These are phyloP conservation scores for Eupelmus urozonus DNA, from an alignment of 2,888 invertebrate species.

Conservation along the genomic window DNA sequence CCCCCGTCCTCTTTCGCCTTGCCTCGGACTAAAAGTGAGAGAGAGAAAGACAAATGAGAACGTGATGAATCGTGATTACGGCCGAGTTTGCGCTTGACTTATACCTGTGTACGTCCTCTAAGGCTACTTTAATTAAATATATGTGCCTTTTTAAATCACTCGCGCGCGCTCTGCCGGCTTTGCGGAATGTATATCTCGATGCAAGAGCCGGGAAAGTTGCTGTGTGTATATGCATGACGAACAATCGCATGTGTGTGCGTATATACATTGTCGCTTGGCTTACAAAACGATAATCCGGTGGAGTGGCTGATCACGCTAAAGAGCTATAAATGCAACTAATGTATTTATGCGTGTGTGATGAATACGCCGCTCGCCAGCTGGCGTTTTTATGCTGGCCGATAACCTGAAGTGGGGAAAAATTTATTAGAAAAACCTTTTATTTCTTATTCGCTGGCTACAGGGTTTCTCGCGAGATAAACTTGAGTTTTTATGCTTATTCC, in stretches of 20 bases:
- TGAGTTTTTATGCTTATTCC: conserved; percentile 6
- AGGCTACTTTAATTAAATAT: conserved; percentile 62
- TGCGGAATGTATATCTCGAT: conserved; percentile 41
- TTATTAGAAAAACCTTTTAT: conserved; percentile 30
- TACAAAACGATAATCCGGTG: conserved; percentile 30
- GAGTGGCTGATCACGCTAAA: conserved; percentile 43
- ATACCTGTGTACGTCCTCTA: conserved; percentile 22
- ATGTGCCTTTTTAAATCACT: conserved; percentile 63
- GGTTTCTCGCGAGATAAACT: not conserved
- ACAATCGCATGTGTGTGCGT: not conserved
- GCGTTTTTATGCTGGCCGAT: conserved; percentile 30
- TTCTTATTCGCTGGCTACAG: not conserved
- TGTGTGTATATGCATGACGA: conserved; percentile 7
- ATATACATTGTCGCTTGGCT: no score
- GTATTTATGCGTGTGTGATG: conserved; percentile 24
- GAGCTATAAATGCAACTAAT: conserved; percentile 38
- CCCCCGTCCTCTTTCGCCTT: conserved; percentile 43
- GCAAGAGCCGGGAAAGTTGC: not conserved
- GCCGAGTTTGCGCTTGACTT: conserved; percentile 34
- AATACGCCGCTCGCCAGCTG: conserved; percentile 6
- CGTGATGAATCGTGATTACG: conserved; percentile 60
- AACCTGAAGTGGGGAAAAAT: not conserved
- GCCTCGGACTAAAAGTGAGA: conserved; percentile 1
- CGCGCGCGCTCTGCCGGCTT: conserved; percentile 41
- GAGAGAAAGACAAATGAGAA: conserved; percentile 58